These are phyloP conservation scores for Rhingia campestris DNA, from an alignment of 2,888 invertebrate species.

Conservation along the genomic window DNA sequence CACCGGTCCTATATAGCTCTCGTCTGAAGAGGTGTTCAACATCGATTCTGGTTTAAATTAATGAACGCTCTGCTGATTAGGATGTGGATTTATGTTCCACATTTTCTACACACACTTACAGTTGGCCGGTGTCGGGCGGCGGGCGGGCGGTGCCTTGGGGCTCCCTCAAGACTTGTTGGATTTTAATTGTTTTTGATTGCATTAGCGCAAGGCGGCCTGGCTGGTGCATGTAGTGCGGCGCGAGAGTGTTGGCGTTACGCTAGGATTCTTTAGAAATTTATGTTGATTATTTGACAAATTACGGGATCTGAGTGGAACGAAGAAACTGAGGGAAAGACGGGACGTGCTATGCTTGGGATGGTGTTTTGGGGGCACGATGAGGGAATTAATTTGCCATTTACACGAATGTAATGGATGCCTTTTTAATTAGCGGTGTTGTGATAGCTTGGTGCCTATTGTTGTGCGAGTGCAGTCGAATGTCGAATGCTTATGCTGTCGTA, in stretches of 20 bases:
- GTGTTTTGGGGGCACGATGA: constrained; percentile 26
- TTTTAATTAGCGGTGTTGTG: constrained; percentile 59
- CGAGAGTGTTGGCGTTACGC: constrained; percentile 57
- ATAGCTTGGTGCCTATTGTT: constrained; percentile 14
- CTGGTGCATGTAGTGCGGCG: background rate
- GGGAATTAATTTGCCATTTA: constrained; percentile 64
- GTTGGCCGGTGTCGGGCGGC: no score
- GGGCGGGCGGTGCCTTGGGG: background rate
- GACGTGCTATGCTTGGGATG: constrained; percentile 1
- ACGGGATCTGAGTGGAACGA: constrained; percentile 40
- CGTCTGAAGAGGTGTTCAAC: constrained; percentile 62
- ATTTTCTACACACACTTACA: constrained; percentile 8
- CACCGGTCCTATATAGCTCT: background rate
- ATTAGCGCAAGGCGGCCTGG: constrained; percentile 14
- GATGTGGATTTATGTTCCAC: constrained; percentile 62
- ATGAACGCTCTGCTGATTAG: constrained; percentile 71
- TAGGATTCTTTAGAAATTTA: constrained; percentile 68
- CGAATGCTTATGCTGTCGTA: constrained; percentile 22
- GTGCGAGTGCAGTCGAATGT: background rate
- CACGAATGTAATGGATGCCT: constrained; percentile 63
- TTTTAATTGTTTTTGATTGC: constrained; percentile 70
- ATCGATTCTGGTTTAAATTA: constrained; percentile 71
- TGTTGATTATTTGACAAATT: constrained; percentile 66
- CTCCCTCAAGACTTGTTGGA: constrained; percentile 42
- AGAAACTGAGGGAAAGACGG: constrained; percentile 21